Conservation (phyloP, 2,888 invertebrate genomes). For the Aplocera efformata region DNA sequence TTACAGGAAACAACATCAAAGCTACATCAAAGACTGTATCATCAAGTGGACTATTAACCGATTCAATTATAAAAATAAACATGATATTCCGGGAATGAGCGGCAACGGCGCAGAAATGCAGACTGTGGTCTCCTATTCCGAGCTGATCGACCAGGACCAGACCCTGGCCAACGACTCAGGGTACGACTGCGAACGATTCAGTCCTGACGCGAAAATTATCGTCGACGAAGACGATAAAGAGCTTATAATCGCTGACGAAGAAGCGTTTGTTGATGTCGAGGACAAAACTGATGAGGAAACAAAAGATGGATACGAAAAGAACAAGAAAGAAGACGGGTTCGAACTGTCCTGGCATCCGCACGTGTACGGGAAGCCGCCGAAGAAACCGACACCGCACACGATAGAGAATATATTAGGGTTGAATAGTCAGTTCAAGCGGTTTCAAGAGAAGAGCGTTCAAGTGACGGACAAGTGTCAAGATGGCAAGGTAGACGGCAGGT, state of each 20-base stretch:
- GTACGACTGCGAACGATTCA: slow-evolving; percentile 47
- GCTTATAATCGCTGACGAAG: slow-evolving; percentile 45
- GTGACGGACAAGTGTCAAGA: slow-evolving; percentile 45
- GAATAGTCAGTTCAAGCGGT: slow-evolving; percentile 57
- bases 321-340: slow-evolving; percentile 40
- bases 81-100: slow-evolving; percentile 69
- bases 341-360: slow-evolving; percentile 91
- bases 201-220: slow-evolving; percentile 55
- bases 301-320: slow-evolving; percentile 26
- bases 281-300: slow-evolving; percentile 30
- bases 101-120: slow-evolving; percentile 61
- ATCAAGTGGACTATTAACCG: slow-evolving; percentile 54
- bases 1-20: slow-evolving; percentile 35
- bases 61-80: slow-evolving; percentile 76
- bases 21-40: slow-evolving; percentile 26
- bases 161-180: slow-evolving; percentile 40
- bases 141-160: slow-evolving; percentile 47
- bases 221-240: slow-evolving; percentile 59
- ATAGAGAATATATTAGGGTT: slow-evolving; percentile 93
- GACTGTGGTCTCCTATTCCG: slow-evolving; percentile 61
- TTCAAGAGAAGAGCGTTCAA: slow-evolving; percentile 48
- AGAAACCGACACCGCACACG: slow-evolving; percentile 90
- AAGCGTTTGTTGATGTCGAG: slow-evolving; percentile 32
- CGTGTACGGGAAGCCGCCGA: slow-evolving; percentile 91
- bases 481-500: background rate